phyloP scores from a whole-genome alignment of 2,888 invertebrate species.

The Sarcophaga variegata region DNA sequence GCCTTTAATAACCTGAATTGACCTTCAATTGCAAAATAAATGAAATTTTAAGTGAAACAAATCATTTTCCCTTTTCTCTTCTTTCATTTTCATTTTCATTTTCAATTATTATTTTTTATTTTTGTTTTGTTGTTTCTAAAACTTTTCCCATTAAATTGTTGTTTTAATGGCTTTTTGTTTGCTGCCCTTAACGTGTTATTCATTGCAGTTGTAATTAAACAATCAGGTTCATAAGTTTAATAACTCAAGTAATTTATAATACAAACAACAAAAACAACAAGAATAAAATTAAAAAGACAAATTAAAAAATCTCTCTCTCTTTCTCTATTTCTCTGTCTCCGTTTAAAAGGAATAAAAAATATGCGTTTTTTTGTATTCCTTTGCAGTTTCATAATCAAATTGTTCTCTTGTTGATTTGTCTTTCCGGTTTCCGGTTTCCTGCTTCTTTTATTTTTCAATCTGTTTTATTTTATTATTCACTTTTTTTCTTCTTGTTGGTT shows the following conservation, averaged over 20 bases:
- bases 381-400: background rate
- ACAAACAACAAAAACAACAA: conserved; percentile 1
- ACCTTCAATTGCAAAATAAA: too few species aligned
- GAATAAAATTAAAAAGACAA: background rate
- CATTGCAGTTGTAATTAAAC: conserved; percentile 33
- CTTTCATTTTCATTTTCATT: too few species aligned
- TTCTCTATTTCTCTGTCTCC: conserved; percentile 1
- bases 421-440: conserved; percentile 51
- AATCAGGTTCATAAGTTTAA: conserved; percentile 55
- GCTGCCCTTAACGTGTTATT: too few species aligned
- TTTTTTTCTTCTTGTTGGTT: background rate
- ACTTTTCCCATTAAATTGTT: background rate
- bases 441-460: background rate
- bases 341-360: too few species aligned
- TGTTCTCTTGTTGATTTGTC: conserved; percentile 18
- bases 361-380: background rate
- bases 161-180: background rate
- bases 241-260: conserved; percentile 50
- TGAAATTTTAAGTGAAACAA: too few species aligned
- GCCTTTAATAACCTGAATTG: too few species aligned
- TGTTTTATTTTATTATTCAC: background rate
- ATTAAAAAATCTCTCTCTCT: background rate
- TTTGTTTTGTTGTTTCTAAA: too few species aligned
- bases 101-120: too few species aligned
- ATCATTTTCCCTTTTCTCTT: too few species aligned